These are phyloP conservation scores for Trichogramma dendrolimi DNA, from an alignment of 2,888 invertebrate species.

Conservation along the genomic window DNA sequence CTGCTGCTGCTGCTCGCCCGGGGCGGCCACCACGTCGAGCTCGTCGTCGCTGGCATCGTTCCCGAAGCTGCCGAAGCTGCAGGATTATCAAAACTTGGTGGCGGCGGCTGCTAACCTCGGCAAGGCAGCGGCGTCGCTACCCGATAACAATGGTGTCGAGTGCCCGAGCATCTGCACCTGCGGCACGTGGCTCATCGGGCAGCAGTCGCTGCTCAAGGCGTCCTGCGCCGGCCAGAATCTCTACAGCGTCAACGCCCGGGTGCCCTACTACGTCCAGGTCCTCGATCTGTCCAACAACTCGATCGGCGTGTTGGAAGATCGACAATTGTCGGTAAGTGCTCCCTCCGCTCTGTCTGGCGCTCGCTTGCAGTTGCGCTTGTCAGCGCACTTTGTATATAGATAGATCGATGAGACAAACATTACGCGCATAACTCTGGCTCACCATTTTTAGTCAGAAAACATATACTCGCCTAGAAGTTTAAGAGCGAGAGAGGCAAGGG, in stretches of 20 bases:
- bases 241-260: conserved; percentile 42
- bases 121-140: conserved; percentile 8
- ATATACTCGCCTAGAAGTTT: too few relatives aligned
- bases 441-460: too few relatives aligned
- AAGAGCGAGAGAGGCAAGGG: neutral
- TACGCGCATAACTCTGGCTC: too few relatives aligned
- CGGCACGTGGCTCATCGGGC: conserved; percentile 37
- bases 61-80: conserved; percentile 12
- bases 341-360: neutral
- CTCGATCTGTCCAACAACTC: conserved; percentile 48
- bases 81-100: conserved; percentile 7
- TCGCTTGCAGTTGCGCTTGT: too few relatives aligned
- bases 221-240: conserved; percentile 42
- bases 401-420: too few relatives aligned
- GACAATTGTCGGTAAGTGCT: conserved; percentile 42
- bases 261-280: conserved; percentile 39
- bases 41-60: conserved; percentile 21
- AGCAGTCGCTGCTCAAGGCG: conserved; percentile 34
- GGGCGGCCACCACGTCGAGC: conserved; percentile 8
- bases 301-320: conserved; percentile 38
- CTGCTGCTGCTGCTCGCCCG: conserved; percentile 17
- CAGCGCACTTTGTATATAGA: too few relatives aligned
- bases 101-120: conserved; percentile 2
- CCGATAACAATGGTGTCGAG: neutral
- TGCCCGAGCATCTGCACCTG: conserved; percentile 43